phyloP scores from a whole-genome alignment of 2,888 invertebrate species.

The Proisotoma minuta region DNA sequence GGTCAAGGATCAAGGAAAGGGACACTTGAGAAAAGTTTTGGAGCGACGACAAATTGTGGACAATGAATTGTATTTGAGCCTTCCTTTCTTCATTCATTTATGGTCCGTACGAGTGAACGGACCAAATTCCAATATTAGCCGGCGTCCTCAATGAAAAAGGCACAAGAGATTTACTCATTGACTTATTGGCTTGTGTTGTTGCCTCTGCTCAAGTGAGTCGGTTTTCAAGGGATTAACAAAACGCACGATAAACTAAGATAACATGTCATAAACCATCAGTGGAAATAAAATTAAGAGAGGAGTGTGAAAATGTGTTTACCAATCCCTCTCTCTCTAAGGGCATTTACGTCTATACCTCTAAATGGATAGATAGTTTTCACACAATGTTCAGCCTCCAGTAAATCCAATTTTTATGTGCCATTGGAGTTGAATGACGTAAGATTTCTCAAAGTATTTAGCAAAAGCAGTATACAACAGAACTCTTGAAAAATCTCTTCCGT shows the following conservation, averaged over 20 bases:
- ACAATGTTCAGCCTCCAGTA: too few relatives aligned
- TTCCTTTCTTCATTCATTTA: neutral
- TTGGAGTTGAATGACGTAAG: too few relatives aligned
- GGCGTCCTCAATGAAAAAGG: neutral
- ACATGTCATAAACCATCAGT: slow-evolving; percentile 9
- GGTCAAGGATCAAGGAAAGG: neutral
- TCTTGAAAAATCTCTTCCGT: too few relatives aligned
- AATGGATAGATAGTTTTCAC: too few relatives aligned
- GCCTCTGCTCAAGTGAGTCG: slow-evolving; percentile 8
- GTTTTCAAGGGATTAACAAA: slow-evolving; percentile 10
- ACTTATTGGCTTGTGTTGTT: slow-evolving; percentile 8
- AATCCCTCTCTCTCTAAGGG: too few relatives aligned
- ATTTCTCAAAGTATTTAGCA: too few relatives aligned
- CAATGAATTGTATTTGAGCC: too few relatives aligned
- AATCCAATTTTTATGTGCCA: too few relatives aligned
- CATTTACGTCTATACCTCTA: too few relatives aligned
- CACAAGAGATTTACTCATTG: neutral
- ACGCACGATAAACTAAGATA: slow-evolving; percentile 11
- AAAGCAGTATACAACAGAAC: too few relatives aligned
- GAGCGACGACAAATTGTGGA: neutral
- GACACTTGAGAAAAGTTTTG: neutral
- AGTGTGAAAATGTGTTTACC: too few relatives aligned
- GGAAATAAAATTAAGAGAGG: slow-evolving; percentile 16
- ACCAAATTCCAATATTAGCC: neutral
- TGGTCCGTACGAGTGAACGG: neutral